Percentiles rank a stretch among this genome's conserved stretches.
These are phyloP conservation scores for Ormyrus thymus DNA, from an alignment of 2,888 invertebrate genomes.

Conservation along the genomic window DNA sequence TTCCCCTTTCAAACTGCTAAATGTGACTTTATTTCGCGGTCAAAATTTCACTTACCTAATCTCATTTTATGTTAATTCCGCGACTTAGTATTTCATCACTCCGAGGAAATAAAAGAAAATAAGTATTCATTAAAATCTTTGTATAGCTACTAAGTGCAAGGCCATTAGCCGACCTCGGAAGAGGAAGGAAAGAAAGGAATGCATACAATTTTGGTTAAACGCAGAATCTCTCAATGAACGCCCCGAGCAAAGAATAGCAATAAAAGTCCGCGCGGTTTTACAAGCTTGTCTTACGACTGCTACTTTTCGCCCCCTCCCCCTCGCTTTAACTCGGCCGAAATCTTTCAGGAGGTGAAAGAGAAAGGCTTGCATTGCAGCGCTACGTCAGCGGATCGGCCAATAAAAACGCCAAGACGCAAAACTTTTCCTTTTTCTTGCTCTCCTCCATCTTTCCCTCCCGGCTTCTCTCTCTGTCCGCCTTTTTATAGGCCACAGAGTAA, in stretches of 20 bases:
- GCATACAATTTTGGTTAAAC: constrained; percentile 25
- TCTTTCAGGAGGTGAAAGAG: constrained; percentile 24
- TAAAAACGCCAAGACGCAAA: constrained; percentile 54
- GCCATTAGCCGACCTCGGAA: neutral
- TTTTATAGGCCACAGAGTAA: constrained; percentile 55
- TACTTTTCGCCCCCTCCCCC: constrained; percentile 17
- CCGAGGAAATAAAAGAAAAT: no score
- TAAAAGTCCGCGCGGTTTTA: constrained; percentile 53
- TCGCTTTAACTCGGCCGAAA: constrained; percentile 1
- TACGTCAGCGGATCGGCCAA: constrained; percentile 45
- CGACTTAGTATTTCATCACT: no score
- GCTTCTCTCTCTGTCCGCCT: neutral
- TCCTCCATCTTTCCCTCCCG: constrained; percentile 3
- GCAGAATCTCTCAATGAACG: constrained; percentile 43
- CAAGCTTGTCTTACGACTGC: constrained; percentile 52
- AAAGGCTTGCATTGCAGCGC: constrained; percentile 8
- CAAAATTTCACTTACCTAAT: no score
- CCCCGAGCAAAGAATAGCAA: constrained; percentile 27
- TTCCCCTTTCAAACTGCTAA: neutral
- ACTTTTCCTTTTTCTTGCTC: constrained; percentile 47
- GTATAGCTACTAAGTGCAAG: no score
- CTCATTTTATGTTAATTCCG: no score
- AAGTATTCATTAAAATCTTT: no score
- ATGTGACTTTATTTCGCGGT: no score
- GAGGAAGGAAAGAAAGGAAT: constrained; percentile 2